Base-by-base conservation (phyloP, 2,797 vertebrate genomes). In the Botia kubotai region DNA sequence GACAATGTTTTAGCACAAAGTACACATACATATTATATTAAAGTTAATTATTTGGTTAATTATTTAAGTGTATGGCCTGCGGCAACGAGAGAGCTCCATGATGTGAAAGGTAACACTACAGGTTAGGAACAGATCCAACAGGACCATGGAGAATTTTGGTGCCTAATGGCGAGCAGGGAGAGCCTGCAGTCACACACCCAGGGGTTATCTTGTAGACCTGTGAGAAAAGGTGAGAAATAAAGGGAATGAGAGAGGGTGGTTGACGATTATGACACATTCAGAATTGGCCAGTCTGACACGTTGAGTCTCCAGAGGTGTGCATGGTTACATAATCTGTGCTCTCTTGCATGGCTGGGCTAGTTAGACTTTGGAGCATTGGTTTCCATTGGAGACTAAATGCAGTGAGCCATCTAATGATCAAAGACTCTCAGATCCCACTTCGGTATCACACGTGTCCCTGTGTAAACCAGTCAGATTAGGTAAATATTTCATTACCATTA, bases 161-260 rank as follows among this genome's bases (percentile, higher is more conserved):
- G 91, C 93, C 92, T 96, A 88, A 97, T 84, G 53, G 96, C 95
- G 1, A 95, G 94, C 63, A 96, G 82, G 88, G 95, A 93, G 77
- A 98, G 96, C 75, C 94, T 95, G 71, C 97, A 98, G 90, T 98
- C 96, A 83, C 97, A 98, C 87, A 94, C 90, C 97, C 97, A 98
- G 1, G 95, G 95, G 85, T 98, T 98, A 90, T 98, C 97, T 89
- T 98, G 97, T 55, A 98, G 90, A 91, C 96, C 97, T 98, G 85
- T n/a, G 3, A 36, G 60, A 80, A 50, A 7, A 12, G 36, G 16
- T 84, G 0, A 79, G 52, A 46, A 58, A 78, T 21, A 7, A 62
- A 68, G 79, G 87, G 11, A 89, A 67, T 69, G 89, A 88, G 73
- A 53, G 52, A 53, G 52, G 17, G 52, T 14, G 14, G 50, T n/a